Evolutionary conservation across 2,888 invertebrate species (phyloP), one percentile per base, ranked within the genome.

Genomic region (Lissonota sp.): DNA sequence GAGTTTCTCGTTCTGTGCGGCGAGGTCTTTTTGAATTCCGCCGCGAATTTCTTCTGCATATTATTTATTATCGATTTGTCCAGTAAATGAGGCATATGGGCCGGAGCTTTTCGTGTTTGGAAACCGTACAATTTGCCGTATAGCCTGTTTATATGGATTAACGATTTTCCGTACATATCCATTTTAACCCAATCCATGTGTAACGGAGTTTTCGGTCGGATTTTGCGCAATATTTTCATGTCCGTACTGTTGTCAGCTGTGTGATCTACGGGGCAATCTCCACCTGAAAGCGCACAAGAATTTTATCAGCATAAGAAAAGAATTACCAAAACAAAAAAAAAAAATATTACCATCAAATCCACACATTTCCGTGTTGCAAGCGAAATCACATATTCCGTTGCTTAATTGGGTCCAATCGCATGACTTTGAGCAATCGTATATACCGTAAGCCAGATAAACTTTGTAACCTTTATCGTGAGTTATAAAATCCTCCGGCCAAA

Each of bases 391-490:
- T 70, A 96, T 95, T 5, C 96, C 96, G 90, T 97, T 97, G 10
- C 94, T 95, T 6, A 97, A 95, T 94, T 96, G 97, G 2, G 95
- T 94, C 94, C 96, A 95, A 0, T 96, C 96, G 88, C 97, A 97
- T 77, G 95, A 95, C 12, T 94, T 93, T 0, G 95, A 94, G 88
- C 97, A 97, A 88, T 95, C 95, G 0, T 96, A 96, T 64, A 97
- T 94, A 81, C 95, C 94, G 95, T 96, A 96, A 0, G 96, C 94
- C 63, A 95, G 93, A 88, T 95, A 96, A 0, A 96, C 93, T 90
- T 95, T 95, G 79, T 95, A 95, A 0, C 96, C 96, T 62, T 93
- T 93, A 1, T 95, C 93, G 78, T 94, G 93, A 0, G 96, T 95
- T 85, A 94, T 94, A 86, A 96, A 95, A 91, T 96, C 95, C 85